Percentiles rank a stretch among this genome's conserved stretches.
Evolutionary conservation across 2,888 invertebrate species (phyloP).

Genomic region (Drosophila nr. fundita): DNA sequence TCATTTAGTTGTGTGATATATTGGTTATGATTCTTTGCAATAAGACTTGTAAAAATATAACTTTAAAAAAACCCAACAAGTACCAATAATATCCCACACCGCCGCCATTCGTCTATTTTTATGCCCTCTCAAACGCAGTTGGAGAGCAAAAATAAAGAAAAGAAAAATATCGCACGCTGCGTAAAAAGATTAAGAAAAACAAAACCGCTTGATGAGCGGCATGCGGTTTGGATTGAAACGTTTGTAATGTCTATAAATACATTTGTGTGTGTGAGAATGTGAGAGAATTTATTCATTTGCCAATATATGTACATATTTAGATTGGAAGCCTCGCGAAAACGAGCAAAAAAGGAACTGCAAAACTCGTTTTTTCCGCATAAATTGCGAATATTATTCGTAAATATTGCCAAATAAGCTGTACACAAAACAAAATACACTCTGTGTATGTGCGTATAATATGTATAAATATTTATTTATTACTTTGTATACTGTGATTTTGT

Average conservation of each 20-base stretch:
- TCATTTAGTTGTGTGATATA: background rate
- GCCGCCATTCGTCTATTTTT: constrained; percentile 40
- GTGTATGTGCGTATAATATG: background rate
- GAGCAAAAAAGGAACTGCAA: background rate
- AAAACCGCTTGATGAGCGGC: constrained; percentile 22
- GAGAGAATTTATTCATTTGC: constrained; percentile 14
- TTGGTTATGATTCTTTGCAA: background rate
- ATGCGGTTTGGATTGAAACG: constrained; percentile 51
- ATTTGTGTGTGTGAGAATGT: constrained; percentile 1
- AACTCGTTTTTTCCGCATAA: constrained; percentile 19
- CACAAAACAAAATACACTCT: background rate
- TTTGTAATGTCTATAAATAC: constrained; percentile 10
- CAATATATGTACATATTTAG: background rate
- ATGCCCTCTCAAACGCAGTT: constrained; percentile 11
- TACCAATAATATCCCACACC: constrained; percentile 24
- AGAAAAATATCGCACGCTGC: constrained; percentile 49
- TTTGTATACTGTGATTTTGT: constrained; percentile 16
- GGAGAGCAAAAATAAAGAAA: constrained; percentile 15
- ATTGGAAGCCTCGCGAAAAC: constrained; percentile 4
- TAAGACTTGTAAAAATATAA: background rate
- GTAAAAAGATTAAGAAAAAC: constrained; percentile 36
- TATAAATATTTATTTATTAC: constrained; percentile 35
- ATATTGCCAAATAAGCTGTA: constrained; percentile 23
- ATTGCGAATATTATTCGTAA: background rate
- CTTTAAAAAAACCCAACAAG: constrained; percentile 1